A percentile compares a stretch with the other conserved stretches of the same genome.
Conservation (phyloP, 1,140 invertebrate species). For the Drosophila serrata region DNA sequence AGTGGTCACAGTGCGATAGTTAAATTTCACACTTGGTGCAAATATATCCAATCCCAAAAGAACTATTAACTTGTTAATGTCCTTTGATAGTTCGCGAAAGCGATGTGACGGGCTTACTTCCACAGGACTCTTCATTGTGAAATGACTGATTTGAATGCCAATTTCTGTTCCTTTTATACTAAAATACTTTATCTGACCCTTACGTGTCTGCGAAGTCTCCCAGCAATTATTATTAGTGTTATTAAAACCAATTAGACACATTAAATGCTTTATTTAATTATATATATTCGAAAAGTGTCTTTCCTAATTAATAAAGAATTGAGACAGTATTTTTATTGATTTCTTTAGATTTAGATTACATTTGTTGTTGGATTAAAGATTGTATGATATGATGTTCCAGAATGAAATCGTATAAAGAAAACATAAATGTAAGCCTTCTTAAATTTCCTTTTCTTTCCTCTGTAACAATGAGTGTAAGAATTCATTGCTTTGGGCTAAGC, state of each 20-base stretch:
- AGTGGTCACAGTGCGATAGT: conserved; percentile 42
- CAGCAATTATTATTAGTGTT: conserved; percentile 29
- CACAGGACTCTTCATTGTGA: conserved; percentile 7
- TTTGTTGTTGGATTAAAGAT: background rate
- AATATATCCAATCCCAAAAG: conserved; percentile 54
- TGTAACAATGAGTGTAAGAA: background rate
- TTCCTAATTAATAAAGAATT: too few relatives aligned
- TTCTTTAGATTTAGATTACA: too few relatives aligned
- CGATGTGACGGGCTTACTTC: conserved; percentile 14
- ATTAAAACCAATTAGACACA: conserved; percentile 16
- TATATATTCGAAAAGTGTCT: too few relatives aligned
- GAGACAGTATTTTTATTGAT: too few relatives aligned
- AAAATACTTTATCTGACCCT: background rate
- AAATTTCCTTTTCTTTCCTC: too few relatives aligned
- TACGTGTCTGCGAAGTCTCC: background rate
- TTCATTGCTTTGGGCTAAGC: background rate
- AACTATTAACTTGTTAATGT: conserved; percentile 33
- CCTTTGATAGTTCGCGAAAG: conserved; percentile 22
- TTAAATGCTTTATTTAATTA: background rate
- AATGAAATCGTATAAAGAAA: background rate
- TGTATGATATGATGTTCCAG: background rate
- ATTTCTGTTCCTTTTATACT: conserved; percentile 9
- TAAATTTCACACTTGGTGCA: conserved; percentile 1
- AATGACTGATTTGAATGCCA: background rate
- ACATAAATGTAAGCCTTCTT: too few relatives aligned